These are phyloP conservation scores for Lepidothrix coronata DNA, from an alignment of 2,113 vertebrate genomes.

Conservation along the genomic window DNA sequence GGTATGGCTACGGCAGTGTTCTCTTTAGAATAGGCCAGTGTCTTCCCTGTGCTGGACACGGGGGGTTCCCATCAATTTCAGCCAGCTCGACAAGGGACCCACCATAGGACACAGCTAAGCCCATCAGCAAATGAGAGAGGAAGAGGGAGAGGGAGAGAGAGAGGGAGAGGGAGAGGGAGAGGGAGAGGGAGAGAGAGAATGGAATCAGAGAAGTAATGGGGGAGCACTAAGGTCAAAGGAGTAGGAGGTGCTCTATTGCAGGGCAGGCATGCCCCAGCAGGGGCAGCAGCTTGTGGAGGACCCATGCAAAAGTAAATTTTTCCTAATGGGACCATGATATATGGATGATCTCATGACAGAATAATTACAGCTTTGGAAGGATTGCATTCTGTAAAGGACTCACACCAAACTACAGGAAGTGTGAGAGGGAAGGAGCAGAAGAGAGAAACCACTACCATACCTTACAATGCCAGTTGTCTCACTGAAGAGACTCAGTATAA, in stretches of 20 bases:
- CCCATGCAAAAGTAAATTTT: neutral
- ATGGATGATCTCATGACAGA: neutral
- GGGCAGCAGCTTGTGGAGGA: neutral
- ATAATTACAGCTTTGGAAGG: accelerated
- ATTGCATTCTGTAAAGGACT: neutral
- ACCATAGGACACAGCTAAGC: neutral
- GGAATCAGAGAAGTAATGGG: neutral
- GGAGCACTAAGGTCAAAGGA: neutral
- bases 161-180: neutral
- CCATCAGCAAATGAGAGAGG: neutral
- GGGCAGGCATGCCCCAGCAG: neutral
- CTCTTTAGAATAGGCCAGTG: neutral
- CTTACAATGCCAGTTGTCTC: neutral
- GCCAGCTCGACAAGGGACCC: neutral
- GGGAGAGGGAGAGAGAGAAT: neutral
- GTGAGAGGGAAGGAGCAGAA: neutral
- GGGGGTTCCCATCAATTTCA: neutral
- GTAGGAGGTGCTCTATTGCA: neutral
- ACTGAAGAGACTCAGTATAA: neutral
- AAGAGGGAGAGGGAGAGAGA: neutral
- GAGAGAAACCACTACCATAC: neutral
- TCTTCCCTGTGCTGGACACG: neutral
- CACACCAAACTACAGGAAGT: neutral
- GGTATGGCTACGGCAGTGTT: neutral
- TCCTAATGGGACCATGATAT: neutral